Base-by-base conservation (phyloP, 2,113 vertebrate genomes). In the Esox niger region DNA sequence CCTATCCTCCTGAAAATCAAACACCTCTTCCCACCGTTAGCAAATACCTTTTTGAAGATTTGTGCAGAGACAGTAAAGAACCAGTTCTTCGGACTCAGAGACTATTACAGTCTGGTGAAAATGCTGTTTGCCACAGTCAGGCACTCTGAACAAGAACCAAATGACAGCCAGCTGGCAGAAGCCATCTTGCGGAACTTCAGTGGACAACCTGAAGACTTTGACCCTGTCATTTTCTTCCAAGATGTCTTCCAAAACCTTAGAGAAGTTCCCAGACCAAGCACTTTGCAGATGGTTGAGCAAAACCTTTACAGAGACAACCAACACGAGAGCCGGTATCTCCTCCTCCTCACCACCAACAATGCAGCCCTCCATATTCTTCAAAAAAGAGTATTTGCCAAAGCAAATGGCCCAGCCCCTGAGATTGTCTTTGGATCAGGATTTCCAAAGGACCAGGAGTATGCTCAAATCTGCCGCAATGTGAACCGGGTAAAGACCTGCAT, bases 361-460 rank as follows among this genome's bases (percentile, higher is more conserved):
- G 88, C 90, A 25, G 92, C 92, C 49, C 88, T 93, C 2, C 83
- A 90, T 61, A 90, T 93, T 55, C 78, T 92, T 62, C 88, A 93
- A 74, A 88, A 88, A 46, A 76, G 82, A 9, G 71, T 88, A 23
- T 88, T 92, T 76, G 77, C 84, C 54, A 89, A 85, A 35, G 69
- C 65, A 71, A 69, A 85, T 52, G 21, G 69, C 23, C 59, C 46
- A 17, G 32, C 78, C 1, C 90, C 91, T 43, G 91, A 93, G 78
- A 92, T 92, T 17, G 78, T 93, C 66, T 93, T 92, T 78, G 92
- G 92, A 29, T 93, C 92, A 0, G 89, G 92, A 74, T 93, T 93
- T 70, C 92, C 92, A 26, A 91, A 89, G 70, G 92, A 93, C 74
- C 92, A 93, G 74, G 87, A 92, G 72, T 93, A 93, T 55, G 81